A percentile compares a stretch with the other conserved stretches of the same genome.
These are phyloP conservation scores for Lithophane socia DNA, from an alignment of 2,888 invertebrate genomes.

Conservation along the genomic window DNA sequence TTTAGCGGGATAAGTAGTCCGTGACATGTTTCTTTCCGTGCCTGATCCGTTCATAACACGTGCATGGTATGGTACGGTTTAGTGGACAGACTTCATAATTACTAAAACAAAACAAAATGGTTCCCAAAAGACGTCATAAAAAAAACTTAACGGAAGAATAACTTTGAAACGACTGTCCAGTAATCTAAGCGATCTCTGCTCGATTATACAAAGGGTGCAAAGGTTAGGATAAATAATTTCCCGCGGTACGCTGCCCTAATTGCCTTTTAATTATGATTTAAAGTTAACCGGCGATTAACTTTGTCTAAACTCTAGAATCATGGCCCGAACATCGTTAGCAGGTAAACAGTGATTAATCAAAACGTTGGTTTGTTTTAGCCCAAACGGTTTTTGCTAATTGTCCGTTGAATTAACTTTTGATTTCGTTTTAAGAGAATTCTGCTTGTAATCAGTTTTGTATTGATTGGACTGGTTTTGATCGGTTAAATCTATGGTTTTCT, in stretches of 20 bases:
- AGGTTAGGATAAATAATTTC: constrained; percentile 68
- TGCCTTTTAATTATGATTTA: constrained; percentile 76
- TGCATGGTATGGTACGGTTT: no score
- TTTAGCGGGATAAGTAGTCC: no score
- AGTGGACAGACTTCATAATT: no score
- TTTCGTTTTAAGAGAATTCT: constrained; percentile 30
- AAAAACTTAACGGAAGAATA: neutral
- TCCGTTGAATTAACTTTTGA: constrained; percentile 58
- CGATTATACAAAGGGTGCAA: constrained; percentile 67
- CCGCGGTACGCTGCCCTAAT: constrained; percentile 67
- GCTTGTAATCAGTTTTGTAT: constrained; percentile 42
- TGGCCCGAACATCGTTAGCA: constrained; percentile 64
- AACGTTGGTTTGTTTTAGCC: constrained; percentile 58
- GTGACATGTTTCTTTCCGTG: no score
- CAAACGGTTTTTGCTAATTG: constrained; percentile 67
- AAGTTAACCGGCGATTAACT: constrained; percentile 66
- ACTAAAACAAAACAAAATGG: neutral
- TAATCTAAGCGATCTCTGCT: constrained; percentile 54
- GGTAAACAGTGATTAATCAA: constrained; percentile 69
- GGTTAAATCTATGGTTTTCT: no score
- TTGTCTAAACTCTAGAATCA: constrained; percentile 65
- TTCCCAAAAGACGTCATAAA: neutral
- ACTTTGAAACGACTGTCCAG: constrained; percentile 27
- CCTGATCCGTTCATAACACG: no score
- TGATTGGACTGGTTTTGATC: neutral